phyloP scores from a whole-genome alignment of 2,797 vertebrate species.

The Phylloscopus collybita region DNA sequence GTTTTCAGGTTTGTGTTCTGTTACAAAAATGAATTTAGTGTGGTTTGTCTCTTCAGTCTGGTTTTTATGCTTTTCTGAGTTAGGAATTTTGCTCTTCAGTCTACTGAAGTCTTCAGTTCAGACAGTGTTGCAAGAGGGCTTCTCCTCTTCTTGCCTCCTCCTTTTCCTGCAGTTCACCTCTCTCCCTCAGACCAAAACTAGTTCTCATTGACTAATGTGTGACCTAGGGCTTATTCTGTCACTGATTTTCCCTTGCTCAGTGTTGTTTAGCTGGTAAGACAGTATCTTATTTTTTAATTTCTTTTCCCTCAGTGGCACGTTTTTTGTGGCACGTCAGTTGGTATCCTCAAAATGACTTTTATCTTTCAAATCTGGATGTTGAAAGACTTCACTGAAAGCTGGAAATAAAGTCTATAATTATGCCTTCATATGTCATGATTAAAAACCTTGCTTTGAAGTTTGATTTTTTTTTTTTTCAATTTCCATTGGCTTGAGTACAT shows the following conservation, averaged over 20 bases:
- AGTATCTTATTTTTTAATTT: not conserved
- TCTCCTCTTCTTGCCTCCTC: not conserved
- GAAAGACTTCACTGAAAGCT: not conserved
- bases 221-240: not conserved
- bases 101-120: not conserved
- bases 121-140: not conserved
- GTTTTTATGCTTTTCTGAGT: not conserved
- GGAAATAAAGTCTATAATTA: not conserved
- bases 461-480: not conserved
- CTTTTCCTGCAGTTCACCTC: not conserved
- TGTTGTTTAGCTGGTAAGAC: not conserved
- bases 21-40: not conserved
- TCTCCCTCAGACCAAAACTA: not conserved
- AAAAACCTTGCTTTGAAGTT: not conserved
- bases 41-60: not conserved
- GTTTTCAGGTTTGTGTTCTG: not conserved
- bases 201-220: not conserved
- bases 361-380: not conserved
- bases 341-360: not conserved
- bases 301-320: accelerated
- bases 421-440: not conserved
- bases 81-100: not conserved
- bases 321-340: not conserved
- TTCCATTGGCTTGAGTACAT: not conserved
- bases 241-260: not conserved